Percentiles rank a stretch among this genome's conserved stretches.
phyloP scores from a whole-genome alignment of 2,888 invertebrate genomes.

The Nomada hirtipes region DNA sequence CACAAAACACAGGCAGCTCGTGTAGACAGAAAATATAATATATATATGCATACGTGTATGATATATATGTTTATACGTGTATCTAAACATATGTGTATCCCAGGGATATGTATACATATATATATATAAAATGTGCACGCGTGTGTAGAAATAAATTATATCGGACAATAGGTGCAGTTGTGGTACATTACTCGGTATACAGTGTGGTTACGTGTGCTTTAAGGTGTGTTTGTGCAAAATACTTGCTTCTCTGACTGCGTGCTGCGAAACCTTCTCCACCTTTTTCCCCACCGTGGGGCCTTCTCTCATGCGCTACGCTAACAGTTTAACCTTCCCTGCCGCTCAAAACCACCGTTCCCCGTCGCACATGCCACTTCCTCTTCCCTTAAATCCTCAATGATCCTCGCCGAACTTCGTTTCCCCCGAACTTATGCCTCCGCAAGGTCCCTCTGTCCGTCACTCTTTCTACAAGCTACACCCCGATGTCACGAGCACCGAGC shows the following conservation, averaged over 20 bases:
- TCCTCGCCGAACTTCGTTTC: too few relatives aligned
- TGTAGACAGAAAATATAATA: slow-evolving; percentile 19
- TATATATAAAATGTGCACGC: neutral
- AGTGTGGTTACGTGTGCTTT: slow-evolving; percentile 5
- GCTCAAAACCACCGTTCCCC: slow-evolving; percentile 4
- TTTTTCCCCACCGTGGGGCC: slow-evolving; percentile 28
- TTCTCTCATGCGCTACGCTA: slow-evolving; percentile 32
- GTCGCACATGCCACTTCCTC: slow-evolving; percentile 35
- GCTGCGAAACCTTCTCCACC: slow-evolving; percentile 34
- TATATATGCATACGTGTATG: neutral
- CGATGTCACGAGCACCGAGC: neutral
- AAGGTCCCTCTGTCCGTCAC: neutral
- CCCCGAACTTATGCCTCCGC: neutral
- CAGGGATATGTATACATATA: neutral
- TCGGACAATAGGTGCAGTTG: slow-evolving; percentile 36
- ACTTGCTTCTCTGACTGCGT: slow-evolving; percentile 59
- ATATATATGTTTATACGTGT: neutral
- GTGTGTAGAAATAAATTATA: slow-evolving; percentile 4
- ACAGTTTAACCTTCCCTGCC: slow-evolving; percentile 19
- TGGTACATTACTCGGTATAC: slow-evolving; percentile 17
- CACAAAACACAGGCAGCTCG: slow-evolving; percentile 11
- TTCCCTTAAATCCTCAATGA: too few relatives aligned
- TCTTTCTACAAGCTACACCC: neutral
- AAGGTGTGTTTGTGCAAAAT: slow-evolving; percentile 30
- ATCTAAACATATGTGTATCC: neutral